A percentile compares a stretch with the other conserved stretches of the same genome.
These are phyloP conservation scores for Cyaniris semiargus DNA, from an alignment of 2,888 invertebrate genomes.

Conservation along the genomic window DNA sequence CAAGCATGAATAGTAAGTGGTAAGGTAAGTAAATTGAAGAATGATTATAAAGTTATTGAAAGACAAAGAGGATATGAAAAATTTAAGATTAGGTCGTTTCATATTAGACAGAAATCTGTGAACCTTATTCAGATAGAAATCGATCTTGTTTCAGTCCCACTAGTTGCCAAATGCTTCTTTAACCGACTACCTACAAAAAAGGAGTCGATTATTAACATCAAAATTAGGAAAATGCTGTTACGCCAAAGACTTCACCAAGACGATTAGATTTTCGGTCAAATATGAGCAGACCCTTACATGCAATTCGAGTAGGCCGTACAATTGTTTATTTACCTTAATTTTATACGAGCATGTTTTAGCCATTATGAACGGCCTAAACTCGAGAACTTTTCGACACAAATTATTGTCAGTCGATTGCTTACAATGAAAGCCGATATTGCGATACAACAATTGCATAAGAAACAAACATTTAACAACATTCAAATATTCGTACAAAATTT, in stretches of 20 bases:
- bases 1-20: background rate
- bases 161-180: background rate
- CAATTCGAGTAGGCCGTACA: background rate
- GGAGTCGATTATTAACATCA: background rate
- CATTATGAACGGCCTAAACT: background rate
- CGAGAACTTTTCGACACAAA: slow-evolving; percentile 43
- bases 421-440: slow-evolving; percentile 44
- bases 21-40: background rate
- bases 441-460: slow-evolving; percentile 43
- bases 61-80: background rate
- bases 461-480: slow-evolving; percentile 52
- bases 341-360: background rate
- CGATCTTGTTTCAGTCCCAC: too few species aligned
- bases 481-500: slow-evolving; percentile 57
- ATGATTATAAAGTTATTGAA: background rate
- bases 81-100: background rate
- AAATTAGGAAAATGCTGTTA: background rate
- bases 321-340: background rate
- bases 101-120: background rate
- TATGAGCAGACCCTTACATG: background rate
- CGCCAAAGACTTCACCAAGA: too few species aligned
- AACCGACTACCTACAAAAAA: background rate
- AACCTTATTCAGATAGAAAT: background rate
- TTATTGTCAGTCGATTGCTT: slow-evolving; percentile 73
- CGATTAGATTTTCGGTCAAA: background rate